Evolutionary conservation across 2,888 invertebrate genomes (phyloP), one percentile per base, ranked within the genome.

Genomic region (Opisthograptis luteolata): DNA sequence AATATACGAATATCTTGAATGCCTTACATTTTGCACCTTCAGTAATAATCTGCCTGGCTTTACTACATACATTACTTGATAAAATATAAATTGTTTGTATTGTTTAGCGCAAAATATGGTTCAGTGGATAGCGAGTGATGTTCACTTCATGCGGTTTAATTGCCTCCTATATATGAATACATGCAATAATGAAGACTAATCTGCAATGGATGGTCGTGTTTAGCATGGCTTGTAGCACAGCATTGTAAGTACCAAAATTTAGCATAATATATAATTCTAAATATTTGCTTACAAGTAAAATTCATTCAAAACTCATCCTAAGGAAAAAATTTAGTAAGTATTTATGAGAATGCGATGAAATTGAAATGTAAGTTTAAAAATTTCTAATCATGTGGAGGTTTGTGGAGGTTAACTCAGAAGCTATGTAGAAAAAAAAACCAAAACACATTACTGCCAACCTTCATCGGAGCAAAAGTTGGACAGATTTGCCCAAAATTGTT

Each of bases 171-270:
- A n/a, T 19, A 22, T 41, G 19, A 47, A 78, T 78, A 57, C 70
- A 60, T 66, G 68, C 64, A 63, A 41, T 58, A 64, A 17, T 59
- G 63, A 64, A 58, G 53, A 55, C 63, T 60, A 66, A 60, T 67
- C 70, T 73, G 73, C 64, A 47, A 62, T 47, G 67, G 62, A 68
- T 54, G 60, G 65, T 58, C 60, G 17, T 31, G 48, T 43, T 37
- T 45, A 46, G 50, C 28, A 45, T 46, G 45, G 42, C 43, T 55
- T 71, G 84, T 84, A 86, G 87, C 86, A 86, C 87, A 86, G 84
- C 87, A 87, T 86, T 84, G 83, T n/a, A n/a, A n/a, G n/a, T 69
- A 53, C 58, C 64, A 37, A 41, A 55, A 49, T 51, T 44, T 42
- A 49, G 35, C 45, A n/a, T n/a, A n/a, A n/a, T n/a, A n/a, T n/a